Conservation (phyloP, 1,140 invertebrate species). For the Lasioglossum albipes region DNA sequence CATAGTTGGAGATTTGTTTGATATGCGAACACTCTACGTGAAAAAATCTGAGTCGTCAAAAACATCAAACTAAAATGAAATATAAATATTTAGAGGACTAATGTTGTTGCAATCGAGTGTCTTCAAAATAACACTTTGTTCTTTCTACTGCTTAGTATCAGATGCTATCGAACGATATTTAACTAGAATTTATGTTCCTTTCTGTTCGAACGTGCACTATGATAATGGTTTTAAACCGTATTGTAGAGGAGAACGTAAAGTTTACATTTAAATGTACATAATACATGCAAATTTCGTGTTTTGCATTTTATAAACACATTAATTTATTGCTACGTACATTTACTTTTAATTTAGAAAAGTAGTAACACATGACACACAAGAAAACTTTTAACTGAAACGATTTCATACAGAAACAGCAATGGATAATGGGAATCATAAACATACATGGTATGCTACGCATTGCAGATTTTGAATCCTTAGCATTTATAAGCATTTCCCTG, state of each 20-base stretch:
- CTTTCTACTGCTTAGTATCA: not conserved
- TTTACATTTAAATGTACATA: not conserved
- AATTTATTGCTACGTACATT: conserved; percentile 14
- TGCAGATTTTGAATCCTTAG: conserved; percentile 1
- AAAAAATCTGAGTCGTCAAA: not conserved
- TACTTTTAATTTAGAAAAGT: not conserved
- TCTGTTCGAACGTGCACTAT: not conserved
- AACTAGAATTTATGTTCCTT: conserved; percentile 1
- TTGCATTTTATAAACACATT: not conserved
- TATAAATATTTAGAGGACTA: not conserved
- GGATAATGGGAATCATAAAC: conserved; percentile 2
- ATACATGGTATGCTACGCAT: not conserved
- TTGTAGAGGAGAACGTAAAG: not conserved
- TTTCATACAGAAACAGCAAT: not conserved
- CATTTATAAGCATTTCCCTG: conserved; percentile 43
- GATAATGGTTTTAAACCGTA: not conserved
- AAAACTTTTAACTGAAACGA: not conserved
- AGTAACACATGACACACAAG: conserved; percentile 1
- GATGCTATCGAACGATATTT: not conserved
- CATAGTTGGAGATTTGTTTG: not conserved
- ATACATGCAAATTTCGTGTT: conserved; percentile 7
- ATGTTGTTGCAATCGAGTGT: not conserved
- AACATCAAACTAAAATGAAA: not conserved
- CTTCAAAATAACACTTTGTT: conserved; percentile 10
- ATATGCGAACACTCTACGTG: not conserved